Evolutionary conservation across 1,140 invertebrate genomes (phyloP).

Genomic region (Drosophila ironensis): DNA sequence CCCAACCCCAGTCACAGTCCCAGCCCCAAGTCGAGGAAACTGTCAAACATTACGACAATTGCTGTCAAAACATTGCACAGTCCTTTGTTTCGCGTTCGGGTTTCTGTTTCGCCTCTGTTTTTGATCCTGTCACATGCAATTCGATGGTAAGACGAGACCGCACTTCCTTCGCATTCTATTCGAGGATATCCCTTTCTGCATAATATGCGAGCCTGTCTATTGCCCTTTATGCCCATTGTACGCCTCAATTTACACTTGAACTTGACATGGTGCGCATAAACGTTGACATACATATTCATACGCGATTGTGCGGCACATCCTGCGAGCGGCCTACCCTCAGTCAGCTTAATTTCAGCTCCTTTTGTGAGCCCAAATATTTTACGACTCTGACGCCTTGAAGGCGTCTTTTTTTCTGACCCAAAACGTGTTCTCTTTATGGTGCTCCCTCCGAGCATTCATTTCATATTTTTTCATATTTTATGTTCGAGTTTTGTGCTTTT

Average conservation of each 20-base stretch:
- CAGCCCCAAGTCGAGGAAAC: no score
- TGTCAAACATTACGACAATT: constrained; percentile 65
- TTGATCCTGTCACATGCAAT: constrained; percentile 51
- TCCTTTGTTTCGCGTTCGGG: constrained; percentile 53
- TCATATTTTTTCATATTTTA: constrained; percentile 56
- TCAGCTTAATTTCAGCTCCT: constrained; percentile 62
- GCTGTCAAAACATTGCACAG: constrained; percentile 71
- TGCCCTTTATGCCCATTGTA: constrained; percentile 56
- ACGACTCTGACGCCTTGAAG: constrained; percentile 67
- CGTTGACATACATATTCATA: constrained; percentile 13
- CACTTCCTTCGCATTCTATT: constrained; percentile 57
- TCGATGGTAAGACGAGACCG: constrained; percentile 64
- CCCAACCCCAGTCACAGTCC: no score
- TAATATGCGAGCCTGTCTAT: constrained; percentile 46
- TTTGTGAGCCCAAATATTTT: constrained; percentile 68
- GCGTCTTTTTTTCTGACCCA: constrained; percentile 42
- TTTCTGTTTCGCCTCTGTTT: constrained; percentile 14
- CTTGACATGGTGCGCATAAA: constrained; percentile 36
- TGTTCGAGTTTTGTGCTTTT: constrained; percentile 37
- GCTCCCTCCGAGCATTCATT: constrained; percentile 22
- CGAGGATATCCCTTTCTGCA: constrained; percentile 43
- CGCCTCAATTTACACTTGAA: constrained; percentile 66
- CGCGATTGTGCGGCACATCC: constrained; percentile 26
- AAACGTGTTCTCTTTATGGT: constrained; percentile 54
- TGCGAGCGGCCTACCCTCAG: constrained; percentile 15